Base-by-base conservation (phyloP, 2,888 invertebrate species). In the Andrena praecox region DNA sequence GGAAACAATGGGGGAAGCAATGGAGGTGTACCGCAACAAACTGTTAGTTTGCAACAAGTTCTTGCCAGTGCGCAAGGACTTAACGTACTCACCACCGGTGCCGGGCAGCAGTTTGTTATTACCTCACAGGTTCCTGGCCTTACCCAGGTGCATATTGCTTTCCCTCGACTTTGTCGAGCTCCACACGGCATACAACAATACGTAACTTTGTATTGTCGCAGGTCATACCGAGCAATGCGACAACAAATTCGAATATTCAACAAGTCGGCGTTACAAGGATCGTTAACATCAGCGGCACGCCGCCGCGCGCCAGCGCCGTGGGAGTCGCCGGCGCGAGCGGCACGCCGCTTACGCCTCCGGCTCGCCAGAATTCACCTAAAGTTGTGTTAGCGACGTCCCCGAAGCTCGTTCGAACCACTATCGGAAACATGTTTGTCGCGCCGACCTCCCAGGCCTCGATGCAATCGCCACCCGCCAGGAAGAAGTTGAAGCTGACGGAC, bases 241-340 rank as follows among this genome's bases (percentile, higher is more conserved):
- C 93, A 24, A 91, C 93, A 71, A 93, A 89, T 75, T 89, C 94
- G 8, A 91, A 91, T 42, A 84, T 91, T 66, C 94, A 94, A 81
- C 94, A 94, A 89, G 93, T 94, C 50, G 94, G 95, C 42, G 94
- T 95, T 69, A 95, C 95, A 33, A 94, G 95, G 62, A 95, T 95
- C 77, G 95, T 95, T 84, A 95, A 94, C 87, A 94, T 95, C 76
- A 87, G 91, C 20, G 89, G 89, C 24, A 84, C 91, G 1, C 84
- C 92, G 12, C 91, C 93, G 8, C 92, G 93, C 7, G 91, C 93
- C 20, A 91, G 89, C 74, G 89, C 91, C n/a, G 88, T 93, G 50
- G 91, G 91, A 29, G 90, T 92, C 8, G 90, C 93, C 1, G 91
- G 91, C 2, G 89, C 90, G 5, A 90, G 92, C 62, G 89, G 90